Evolutionary conservation across 2,888 invertebrate genomes (phyloP).

Genomic region (Drosophila tanythrix): DNA sequence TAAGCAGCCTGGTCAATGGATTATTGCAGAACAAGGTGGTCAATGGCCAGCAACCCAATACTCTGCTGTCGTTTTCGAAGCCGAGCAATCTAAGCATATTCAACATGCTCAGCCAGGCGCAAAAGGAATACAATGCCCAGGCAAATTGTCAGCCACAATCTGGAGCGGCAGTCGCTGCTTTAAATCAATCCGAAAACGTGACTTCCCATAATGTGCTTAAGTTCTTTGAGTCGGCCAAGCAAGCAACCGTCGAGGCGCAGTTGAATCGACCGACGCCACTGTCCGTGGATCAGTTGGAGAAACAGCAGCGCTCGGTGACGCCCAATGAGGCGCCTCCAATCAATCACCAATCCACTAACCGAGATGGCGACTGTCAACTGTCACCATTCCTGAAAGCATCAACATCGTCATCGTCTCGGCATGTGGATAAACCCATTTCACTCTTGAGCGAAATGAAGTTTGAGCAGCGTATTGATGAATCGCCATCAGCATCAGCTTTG

Average conservation of each 20-base stretch:
- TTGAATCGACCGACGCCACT: constrained; percentile 92
- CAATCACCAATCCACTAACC: constrained; percentile 24
- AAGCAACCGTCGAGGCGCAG: constrained; percentile 87
- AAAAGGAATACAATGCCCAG: constrained; percentile 91
- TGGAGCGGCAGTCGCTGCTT: constrained; percentile 12
- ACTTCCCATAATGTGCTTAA: constrained; percentile 94
- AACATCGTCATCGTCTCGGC: constrained; percentile 20
- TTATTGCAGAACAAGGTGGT: constrained; percentile 87
- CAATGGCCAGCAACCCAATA: constrained; percentile 59
- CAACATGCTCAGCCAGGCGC: constrained; percentile 95
- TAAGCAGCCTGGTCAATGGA: constrained; percentile 90
- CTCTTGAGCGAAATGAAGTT: constrained; percentile 81
- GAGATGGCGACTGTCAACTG: constrained; percentile 38
- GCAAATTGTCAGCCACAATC: constrained; percentile 56
- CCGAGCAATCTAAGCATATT: constrained; percentile 89
- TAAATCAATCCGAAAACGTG: constrained; percentile 85
- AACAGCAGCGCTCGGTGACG: constrained; percentile 92
- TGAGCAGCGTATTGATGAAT: constrained; percentile 43
- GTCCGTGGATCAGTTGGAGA: constrained; percentile 95
- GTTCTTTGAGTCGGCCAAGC: constrained; percentile 89
- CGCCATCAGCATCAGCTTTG: constrained; percentile 54
- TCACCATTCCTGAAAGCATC: constrained; percentile 57
- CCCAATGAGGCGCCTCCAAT: constrained; percentile 83
- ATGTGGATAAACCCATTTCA: constrained; percentile 34
- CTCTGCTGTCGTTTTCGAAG: constrained; percentile 32